Evolutionary conservation across 2,113 vertebrate genomes (phyloP).

Genomic region (Sceloporus undulatus): DNA sequence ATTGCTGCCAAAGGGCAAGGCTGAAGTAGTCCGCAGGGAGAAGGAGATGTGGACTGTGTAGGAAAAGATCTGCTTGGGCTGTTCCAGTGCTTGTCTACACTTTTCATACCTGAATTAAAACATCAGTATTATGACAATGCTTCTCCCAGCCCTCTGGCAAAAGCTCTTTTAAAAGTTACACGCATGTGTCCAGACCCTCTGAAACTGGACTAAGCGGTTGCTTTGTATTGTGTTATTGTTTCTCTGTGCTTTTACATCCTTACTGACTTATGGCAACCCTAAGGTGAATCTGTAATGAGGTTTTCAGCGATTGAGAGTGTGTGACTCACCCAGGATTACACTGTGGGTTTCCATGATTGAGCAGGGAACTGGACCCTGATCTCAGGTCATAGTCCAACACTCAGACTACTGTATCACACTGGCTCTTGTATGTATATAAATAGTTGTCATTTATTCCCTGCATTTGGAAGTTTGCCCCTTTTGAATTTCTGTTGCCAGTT

Average conservation of each 20-base stretch:
- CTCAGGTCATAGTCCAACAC: too few relatives aligned
- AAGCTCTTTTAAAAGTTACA: too few relatives aligned
- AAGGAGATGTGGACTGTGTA: background rate
- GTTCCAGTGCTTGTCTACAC: background rate
- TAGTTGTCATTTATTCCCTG: background rate
- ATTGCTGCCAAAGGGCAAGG: background rate
- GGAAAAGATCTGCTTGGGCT: background rate
- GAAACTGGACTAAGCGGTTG: background rate
- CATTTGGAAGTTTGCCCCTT: background rate
- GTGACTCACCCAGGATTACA: too few relatives aligned
- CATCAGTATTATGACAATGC: background rate
- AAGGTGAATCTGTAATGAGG: too few relatives aligned
- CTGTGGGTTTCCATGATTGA: too few relatives aligned
- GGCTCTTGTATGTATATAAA: background rate
- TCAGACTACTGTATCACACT: too few relatives aligned
- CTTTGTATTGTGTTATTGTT: background rate
- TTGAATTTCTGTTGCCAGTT: background rate
- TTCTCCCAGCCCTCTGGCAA: too few relatives aligned
- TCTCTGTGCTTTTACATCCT: background rate
- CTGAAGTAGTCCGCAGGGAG: background rate
- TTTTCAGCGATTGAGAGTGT: too few relatives aligned
- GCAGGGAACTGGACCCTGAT: too few relatives aligned
- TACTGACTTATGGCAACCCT: too few relatives aligned
- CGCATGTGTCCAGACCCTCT: background rate
- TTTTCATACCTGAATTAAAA: background rate